Conservation (phyloP, 1,140 invertebrate genomes). For the Heliothis subflexa region DNA sequence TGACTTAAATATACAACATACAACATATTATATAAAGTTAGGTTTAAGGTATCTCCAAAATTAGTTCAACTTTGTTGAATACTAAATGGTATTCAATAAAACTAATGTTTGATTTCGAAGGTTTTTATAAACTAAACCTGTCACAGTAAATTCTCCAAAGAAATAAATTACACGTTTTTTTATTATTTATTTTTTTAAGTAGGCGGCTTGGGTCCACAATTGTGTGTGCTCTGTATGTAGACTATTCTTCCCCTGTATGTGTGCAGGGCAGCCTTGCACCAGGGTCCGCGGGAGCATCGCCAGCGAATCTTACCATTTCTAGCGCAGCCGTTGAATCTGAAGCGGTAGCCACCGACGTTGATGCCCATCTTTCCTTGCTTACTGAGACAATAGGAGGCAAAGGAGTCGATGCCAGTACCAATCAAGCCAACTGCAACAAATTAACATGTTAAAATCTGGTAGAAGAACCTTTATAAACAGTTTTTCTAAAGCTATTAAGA, state of each 20-base stretch:
- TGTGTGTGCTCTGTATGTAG: slow-evolving; percentile 80
- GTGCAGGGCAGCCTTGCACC: slow-evolving; percentile 81
- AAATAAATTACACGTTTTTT: neutral
- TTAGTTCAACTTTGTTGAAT: too few species aligned
- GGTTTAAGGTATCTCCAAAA: too few species aligned
- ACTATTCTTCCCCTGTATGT: slow-evolving; percentile 79
- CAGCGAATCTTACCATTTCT: slow-evolving; percentile 80
- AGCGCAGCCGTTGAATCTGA: slow-evolving; percentile 80
- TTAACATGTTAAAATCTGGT: slow-evolving; percentile 49
- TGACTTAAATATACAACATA: too few species aligned
- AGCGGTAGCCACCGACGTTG: slow-evolving; percentile 79
- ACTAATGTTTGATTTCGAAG: neutral
- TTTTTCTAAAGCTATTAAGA: neutral
- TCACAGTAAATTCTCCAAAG: slow-evolving; percentile 8
- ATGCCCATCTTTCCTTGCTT: slow-evolving; percentile 84
- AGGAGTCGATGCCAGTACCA: slow-evolving; percentile 74
- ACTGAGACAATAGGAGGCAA: slow-evolving; percentile 82
- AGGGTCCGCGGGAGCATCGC: slow-evolving; percentile 79
- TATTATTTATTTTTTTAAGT: slow-evolving; percentile 14
- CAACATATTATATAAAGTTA: too few species aligned
- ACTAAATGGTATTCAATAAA: slow-evolving; percentile 11
- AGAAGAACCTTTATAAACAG: neutral
- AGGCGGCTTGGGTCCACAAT: slow-evolving; percentile 78
- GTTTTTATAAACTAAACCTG: slow-evolving; percentile 26
- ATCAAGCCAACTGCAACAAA: slow-evolving; percentile 73